Evolutionary conservation across 2,888 invertebrate genomes (phyloP).

Genomic region (Liopterus haemorrhoidalis): DNA sequence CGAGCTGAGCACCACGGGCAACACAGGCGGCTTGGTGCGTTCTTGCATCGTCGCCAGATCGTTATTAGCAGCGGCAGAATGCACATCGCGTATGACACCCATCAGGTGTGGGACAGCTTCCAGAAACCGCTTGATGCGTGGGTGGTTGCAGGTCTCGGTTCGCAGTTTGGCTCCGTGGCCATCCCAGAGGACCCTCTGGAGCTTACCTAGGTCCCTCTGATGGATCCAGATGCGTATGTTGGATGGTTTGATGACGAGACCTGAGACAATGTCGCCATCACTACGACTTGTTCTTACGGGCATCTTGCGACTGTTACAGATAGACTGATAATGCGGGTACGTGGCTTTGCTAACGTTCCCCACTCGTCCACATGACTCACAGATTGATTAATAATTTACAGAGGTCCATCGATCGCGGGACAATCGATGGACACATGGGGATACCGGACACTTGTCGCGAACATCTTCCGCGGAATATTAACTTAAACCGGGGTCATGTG

Average conservation of each 20-base stretch:
- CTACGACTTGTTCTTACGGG: background rate
- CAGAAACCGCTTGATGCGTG: constrained; percentile 75
- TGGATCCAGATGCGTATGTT: constrained; percentile 95
- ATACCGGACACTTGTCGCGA: no score
- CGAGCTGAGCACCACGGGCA: constrained; percentile 65
- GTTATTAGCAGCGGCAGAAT: constrained; percentile 70
- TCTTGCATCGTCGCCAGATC: constrained; percentile 65
- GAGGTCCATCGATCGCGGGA: no score
- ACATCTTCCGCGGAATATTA: no score
- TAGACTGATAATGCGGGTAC: no score
- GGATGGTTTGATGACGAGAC: constrained; percentile 72
- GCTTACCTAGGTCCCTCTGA: constrained; percentile 77
- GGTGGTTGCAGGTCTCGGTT: constrained; percentile 78
- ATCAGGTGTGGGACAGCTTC: constrained; percentile 92
- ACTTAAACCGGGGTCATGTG: no score
- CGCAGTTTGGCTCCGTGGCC: constrained; percentile 80
- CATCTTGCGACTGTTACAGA: background rate
- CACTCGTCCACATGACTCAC: no score
- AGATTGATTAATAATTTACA: no score
- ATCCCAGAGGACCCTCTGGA: constrained; percentile 85
- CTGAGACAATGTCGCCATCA: constrained; percentile 44
- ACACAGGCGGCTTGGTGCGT: constrained; percentile 61
- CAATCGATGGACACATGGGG: no score
- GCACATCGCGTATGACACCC: constrained; percentile 77
- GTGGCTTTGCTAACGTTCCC: no score